Percentiles rank a stretch among this genome's conserved stretches.
These are phyloP conservation scores for Stichopus horrens DNA, from an alignment of 53 echinoderm and acorn worm genomes.

Conservation along the genomic window DNA sequence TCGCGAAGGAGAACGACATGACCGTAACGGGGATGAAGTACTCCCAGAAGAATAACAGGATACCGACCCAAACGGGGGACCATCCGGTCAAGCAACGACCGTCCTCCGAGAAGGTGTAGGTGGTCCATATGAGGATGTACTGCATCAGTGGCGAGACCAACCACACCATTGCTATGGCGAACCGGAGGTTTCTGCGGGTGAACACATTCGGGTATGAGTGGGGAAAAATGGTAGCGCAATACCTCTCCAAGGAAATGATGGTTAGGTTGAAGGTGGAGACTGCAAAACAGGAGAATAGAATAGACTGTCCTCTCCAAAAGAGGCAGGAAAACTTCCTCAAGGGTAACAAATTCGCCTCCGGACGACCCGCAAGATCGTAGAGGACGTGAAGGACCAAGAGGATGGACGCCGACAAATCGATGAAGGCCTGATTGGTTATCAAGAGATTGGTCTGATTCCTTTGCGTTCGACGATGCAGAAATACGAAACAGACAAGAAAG, in stretches of 20 bases:
- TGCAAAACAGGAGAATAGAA: conserved; percentile 65
- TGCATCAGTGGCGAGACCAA: conserved; percentile 50
- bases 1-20: conserved; percentile 71
- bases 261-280: conserved; percentile 77
- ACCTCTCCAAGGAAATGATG: conserved; percentile 75
- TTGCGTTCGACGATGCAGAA: conserved; percentile 54
- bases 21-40: conserved; percentile 68
- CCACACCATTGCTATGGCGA: conserved; percentile 33
- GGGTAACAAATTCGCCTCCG: conserved; percentile 14
- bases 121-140: conserved; percentile 11
- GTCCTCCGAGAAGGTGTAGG: neutral
- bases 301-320: conserved; percentile 63
- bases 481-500: conserved; percentile 60
- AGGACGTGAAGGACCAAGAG: conserved; percentile 49
- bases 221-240: conserved; percentile 71
- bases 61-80: conserved; percentile 37
- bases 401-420: conserved; percentile 65
- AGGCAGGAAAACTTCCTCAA: conserved; percentile 43
- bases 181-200: conserved; percentile 39
- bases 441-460: conserved; percentile 69
- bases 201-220: conserved; percentile 66
- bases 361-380: neutral
- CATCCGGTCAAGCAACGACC: neutral
- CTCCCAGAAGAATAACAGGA: conserved; percentile 74
- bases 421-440: conserved; percentile 77